Evolutionary conservation across 2,113 vertebrate genomes (phyloP).

Genomic region (Colossoma macropomum): DNA sequence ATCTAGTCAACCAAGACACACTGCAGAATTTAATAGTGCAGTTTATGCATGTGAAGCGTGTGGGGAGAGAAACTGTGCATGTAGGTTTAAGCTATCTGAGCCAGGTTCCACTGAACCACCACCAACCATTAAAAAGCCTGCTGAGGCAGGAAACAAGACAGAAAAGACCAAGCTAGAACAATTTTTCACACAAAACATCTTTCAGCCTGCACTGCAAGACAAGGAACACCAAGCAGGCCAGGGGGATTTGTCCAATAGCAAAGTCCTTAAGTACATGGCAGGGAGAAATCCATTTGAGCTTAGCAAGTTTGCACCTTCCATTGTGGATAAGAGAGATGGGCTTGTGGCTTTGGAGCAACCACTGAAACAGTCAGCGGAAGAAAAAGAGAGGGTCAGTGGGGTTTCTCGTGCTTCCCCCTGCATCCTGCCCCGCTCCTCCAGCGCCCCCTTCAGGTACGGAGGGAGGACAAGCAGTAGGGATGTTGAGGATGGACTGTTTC

Average conservation of each 20-base stretch:
- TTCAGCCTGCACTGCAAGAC: neutral
- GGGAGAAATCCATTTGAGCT: constrained; percentile 1
- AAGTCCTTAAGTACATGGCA: neutral
- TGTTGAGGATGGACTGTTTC: constrained; percentile 24
- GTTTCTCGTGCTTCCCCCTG: neutral
- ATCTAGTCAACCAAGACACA: neutral
- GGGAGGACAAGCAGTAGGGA: neutral
- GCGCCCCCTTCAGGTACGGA: neutral
- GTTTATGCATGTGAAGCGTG: neutral
- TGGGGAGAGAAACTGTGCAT: neutral
- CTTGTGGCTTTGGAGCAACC: neutral
- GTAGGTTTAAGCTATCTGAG: constrained; percentile 1
- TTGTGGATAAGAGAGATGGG: neutral
- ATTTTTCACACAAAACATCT: neutral
- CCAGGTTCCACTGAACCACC: neutral
- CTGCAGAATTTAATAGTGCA: constrained; percentile 6
- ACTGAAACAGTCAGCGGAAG: neutral
- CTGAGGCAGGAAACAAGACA: neutral
- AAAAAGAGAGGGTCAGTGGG: neutral
- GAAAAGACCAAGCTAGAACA: neutral
- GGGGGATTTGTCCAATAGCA: neutral
- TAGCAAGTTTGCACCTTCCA: neutral
- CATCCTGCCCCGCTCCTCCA: neutral
- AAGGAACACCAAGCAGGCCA: neutral
- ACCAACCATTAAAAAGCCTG: neutral